These are phyloP conservation scores for Caradrina kadenii DNA, from an alignment of 2,888 invertebrate genomes.

Conservation along the genomic window DNA sequence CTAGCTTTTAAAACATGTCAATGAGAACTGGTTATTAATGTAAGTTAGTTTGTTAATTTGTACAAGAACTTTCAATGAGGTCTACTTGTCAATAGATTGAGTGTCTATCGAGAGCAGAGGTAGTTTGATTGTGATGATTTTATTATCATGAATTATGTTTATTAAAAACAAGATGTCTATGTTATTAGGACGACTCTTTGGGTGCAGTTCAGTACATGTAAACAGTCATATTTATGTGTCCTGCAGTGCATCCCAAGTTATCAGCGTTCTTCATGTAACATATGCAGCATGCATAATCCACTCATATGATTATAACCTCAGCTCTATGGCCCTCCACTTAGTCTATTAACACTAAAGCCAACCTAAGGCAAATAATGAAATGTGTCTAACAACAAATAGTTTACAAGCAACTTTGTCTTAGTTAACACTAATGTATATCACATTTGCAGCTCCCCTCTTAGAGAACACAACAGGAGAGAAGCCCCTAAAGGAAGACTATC, in stretches of 20 bases:
- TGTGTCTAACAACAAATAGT: neutral
- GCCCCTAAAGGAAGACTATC: constrained; percentile 98
- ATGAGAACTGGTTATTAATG: constrained; percentile 50
- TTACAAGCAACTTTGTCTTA: neutral
- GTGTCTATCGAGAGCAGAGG: neutral
- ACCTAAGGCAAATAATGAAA: no score
- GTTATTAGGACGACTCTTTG: no score
- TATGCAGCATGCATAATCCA: no score
- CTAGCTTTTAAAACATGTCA: constrained; percentile 41
- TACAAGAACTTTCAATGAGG: constrained; percentile 12
- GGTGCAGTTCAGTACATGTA: no score
- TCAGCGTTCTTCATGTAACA: no score
- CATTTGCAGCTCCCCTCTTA: constrained; percentile 94
- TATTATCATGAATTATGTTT: constrained; percentile 3
- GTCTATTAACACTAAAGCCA: neutral
- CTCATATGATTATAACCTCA: neutral
- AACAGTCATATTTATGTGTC: no score
- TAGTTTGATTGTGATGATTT: neutral
- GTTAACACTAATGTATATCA: constrained; percentile 15
- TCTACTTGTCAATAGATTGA: constrained; percentile 20
- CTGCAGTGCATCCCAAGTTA: no score
- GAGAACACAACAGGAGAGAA: constrained; percentile 97
- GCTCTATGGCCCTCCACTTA: neutral
- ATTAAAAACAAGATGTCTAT: neutral
- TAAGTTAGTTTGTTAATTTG: constrained; percentile 34